phyloP scores from a whole-genome alignment of 2,113 vertebrate species.

The Rhinoderma darwinii region DNA sequence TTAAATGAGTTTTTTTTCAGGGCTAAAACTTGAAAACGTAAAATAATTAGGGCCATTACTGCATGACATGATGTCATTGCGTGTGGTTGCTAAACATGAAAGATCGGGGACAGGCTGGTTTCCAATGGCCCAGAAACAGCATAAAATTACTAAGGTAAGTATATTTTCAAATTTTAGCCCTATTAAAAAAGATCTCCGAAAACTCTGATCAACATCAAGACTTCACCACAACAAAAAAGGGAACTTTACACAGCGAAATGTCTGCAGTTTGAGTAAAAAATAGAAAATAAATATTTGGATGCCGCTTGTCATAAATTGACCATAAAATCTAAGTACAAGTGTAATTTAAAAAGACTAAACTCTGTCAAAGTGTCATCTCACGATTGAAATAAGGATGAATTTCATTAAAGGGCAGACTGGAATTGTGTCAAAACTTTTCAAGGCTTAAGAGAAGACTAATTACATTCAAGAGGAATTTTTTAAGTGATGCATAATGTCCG shows the following conservation, averaged over 20 bases:
- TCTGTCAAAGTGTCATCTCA: constrained; percentile 32
- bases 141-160: no score
- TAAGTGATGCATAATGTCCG: constrained; percentile 55
- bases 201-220: not conserved
- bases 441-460: constrained; percentile 53
- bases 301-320: constrained; percentile 2
- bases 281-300: constrained; percentile 34
- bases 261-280: not conserved
- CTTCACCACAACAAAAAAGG: not conserved
- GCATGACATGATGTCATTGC: no score
- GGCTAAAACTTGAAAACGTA: no score
- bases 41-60: no score
- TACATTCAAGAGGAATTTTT: constrained; percentile 58
- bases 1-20: no score
- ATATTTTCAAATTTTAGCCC: no score
- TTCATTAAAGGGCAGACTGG: constrained; percentile 25
- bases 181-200: no score
- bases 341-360: constrained; percentile 27
- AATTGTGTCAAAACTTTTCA: constrained; percentile 34
- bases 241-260: not conserved
- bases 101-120: no score
- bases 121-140: no score
- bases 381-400: constrained; percentile 29
- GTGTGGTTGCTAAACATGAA: no score
- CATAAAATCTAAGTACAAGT: constrained; percentile 31